Conservation (phyloP, 2,888 invertebrate genomes). For the Chrysina gloriosa region DNA sequence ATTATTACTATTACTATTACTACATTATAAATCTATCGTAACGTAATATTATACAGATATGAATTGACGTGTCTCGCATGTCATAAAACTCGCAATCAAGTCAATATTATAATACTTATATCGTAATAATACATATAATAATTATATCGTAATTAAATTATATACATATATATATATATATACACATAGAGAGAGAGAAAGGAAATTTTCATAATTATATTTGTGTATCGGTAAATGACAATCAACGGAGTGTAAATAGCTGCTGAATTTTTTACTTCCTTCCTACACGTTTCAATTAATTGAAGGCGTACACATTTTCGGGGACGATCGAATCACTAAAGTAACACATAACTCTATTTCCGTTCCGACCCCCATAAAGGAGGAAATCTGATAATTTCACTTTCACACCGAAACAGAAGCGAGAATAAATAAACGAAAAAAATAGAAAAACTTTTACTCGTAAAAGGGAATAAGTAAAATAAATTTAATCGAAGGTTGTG, state of each 20-base stretch:
- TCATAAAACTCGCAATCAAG: slow-evolving; percentile 58
- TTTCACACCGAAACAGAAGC: background rate
- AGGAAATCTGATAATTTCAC: background rate
- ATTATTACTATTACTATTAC: slow-evolving; percentile 9
- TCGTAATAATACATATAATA: slow-evolving; percentile 13
- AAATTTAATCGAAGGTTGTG: slow-evolving; percentile 35
- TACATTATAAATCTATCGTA: slow-evolving; percentile 20
- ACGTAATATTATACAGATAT: slow-evolving; percentile 11
- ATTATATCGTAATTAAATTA: background rate
- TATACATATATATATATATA: no score
- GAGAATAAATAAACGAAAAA: background rate
- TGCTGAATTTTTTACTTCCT: slow-evolving; percentile 48
- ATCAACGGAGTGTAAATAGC: slow-evolving; percentile 41
- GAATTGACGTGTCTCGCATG: slow-evolving; percentile 41
- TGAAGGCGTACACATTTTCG: slow-evolving; percentile 53
- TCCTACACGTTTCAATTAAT: slow-evolving; percentile 63
- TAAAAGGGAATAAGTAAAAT: slow-evolving; percentile 2
- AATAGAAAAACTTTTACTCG: background rate
- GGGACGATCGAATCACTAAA: slow-evolving; percentile 51
- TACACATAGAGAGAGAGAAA: slow-evolving; percentile 16
- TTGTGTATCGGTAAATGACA: slow-evolving; percentile 35
- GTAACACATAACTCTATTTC: slow-evolving; percentile 36
- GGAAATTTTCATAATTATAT: slow-evolving; percentile 17
- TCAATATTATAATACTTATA: slow-evolving; percentile 55
- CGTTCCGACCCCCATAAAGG: background rate